phyloP scores from a whole-genome alignment of 1,140 invertebrate genomes.

The Bombus turneri region DNA sequence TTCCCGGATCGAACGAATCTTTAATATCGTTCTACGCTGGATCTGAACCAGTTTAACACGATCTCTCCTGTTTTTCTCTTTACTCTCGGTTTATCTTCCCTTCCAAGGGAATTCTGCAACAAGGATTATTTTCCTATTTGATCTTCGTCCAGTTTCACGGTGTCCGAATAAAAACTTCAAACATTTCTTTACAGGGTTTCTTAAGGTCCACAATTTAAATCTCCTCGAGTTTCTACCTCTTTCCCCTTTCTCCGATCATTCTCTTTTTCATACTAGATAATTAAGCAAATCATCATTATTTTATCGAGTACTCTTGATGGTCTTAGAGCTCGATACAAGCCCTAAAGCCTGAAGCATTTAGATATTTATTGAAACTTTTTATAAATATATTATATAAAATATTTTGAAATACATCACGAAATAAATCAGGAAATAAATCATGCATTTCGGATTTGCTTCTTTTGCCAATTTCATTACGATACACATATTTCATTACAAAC shows the following conservation, averaged over 20 bases:
- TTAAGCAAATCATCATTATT: not conserved
- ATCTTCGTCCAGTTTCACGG: not conserved
- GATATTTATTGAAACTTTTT: not conserved
- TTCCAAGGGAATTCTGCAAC: not conserved
- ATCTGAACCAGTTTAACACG: slow-evolving; percentile 31
- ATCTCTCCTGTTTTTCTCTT: not conserved
- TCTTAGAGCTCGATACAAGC: not conserved
- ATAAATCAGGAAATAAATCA: too few relatives aligned
- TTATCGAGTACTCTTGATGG: not conserved
- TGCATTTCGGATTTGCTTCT: too few relatives aligned
- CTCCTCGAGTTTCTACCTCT: not conserved
- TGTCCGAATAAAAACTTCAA: not conserved
- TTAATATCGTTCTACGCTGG: slow-evolving; percentile 16
- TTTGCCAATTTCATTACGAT: too few relatives aligned
- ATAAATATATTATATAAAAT: not conserved
- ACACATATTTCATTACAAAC: too few relatives aligned
- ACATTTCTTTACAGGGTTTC: not conserved
- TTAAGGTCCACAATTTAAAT: slow-evolving; percentile 4
- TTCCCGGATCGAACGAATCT: not conserved
- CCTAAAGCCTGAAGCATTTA: not conserved
- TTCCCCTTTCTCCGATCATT: too few relatives aligned
- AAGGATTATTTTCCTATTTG: not conserved
- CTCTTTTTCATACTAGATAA: too few relatives aligned
- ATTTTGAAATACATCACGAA: not conserved
- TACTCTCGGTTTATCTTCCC: not conserved